phyloP scores from a whole-genome alignment of 92 coral and sea anemone species.

The Phenganax subtilis region DNA sequence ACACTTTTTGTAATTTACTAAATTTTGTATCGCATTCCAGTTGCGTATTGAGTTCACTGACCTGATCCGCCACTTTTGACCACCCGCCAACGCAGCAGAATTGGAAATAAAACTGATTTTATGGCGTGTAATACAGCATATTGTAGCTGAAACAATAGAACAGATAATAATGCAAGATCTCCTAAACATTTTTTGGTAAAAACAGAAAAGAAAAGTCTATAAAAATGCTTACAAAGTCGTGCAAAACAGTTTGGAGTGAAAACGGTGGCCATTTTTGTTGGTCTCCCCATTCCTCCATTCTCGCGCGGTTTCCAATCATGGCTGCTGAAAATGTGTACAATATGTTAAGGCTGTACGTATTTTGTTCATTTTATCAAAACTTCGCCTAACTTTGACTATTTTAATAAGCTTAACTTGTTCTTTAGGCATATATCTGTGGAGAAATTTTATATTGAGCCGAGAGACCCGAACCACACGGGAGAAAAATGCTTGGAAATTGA shows the following conservation, averaged over 20 bases:
- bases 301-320: constrained; percentile 46
- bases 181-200: not conserved
- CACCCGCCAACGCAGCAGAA: constrained; percentile 5
- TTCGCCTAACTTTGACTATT: not conserved
- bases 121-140: not conserved
- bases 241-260: not conserved
- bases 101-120: constrained; percentile 7
- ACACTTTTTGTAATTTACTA: not conserved
- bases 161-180: not conserved
- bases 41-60: not conserved
- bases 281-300: constrained; percentile 3
- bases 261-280: not conserved
- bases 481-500: constrained; percentile 86
- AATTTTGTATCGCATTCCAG: not conserved
- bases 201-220: not conserved
- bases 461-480: constrained; percentile 72
- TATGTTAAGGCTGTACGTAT: constrained; percentile 74
- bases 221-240: not conserved
- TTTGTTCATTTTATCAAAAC: not conserved
- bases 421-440: constrained; percentile 85
- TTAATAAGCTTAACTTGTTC: not conserved
- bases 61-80: constrained; percentile 34
- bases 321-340: constrained; percentile 70
- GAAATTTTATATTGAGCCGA: constrained; percentile 87
- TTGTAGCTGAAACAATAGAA: constrained; percentile 7